A percentile compares a stretch with the other conserved stretches of the same genome.
phyloP scores from a whole-genome alignment of 1,140 invertebrate genomes.

The Drosophila teissieri region DNA sequence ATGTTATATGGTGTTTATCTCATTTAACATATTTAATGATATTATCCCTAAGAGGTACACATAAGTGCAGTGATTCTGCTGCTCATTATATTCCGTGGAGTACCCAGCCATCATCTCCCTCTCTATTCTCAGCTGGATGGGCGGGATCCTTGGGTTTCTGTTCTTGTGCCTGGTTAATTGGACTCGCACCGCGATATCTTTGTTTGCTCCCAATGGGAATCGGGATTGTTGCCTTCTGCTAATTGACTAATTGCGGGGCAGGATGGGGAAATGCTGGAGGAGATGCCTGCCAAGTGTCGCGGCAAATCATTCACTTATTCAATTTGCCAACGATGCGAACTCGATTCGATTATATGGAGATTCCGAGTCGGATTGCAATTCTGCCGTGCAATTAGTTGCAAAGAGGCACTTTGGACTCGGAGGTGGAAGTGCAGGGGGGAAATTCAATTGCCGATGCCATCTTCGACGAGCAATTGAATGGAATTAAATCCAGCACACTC shows the following conservation, averaged over 20 bases:
- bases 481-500: conserved; percentile 66
- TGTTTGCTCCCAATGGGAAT: conserved; percentile 37
- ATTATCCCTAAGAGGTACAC: too few species aligned
- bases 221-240: conserved; percentile 41
- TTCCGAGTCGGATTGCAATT: background rate
- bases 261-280: background rate
- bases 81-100: background rate
- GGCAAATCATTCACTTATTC: conserved; percentile 50
- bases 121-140: conserved; percentile 1
- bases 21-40: too few species aligned
- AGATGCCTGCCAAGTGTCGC: conserved; percentile 26
- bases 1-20: too few species aligned
- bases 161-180: conserved; percentile 45
- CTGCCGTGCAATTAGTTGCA: conserved; percentile 42
- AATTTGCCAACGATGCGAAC: conserved; percentile 53
- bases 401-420: conserved; percentile 22
- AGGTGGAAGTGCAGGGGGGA: background rate
- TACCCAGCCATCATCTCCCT: background rate
- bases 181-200: conserved; percentile 25
- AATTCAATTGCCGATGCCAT: conserved; percentile 46
- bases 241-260: conserved; percentile 70
- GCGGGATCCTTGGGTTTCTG: conserved; percentile 16
- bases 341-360: conserved; percentile 35
- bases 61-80: too few species aligned
- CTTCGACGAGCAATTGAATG: conserved; percentile 67